These are phyloP conservation scores for Bovichtus variegatus DNA, from an alignment of 2,797 vertebrate genomes.

Conservation along the genomic window DNA sequence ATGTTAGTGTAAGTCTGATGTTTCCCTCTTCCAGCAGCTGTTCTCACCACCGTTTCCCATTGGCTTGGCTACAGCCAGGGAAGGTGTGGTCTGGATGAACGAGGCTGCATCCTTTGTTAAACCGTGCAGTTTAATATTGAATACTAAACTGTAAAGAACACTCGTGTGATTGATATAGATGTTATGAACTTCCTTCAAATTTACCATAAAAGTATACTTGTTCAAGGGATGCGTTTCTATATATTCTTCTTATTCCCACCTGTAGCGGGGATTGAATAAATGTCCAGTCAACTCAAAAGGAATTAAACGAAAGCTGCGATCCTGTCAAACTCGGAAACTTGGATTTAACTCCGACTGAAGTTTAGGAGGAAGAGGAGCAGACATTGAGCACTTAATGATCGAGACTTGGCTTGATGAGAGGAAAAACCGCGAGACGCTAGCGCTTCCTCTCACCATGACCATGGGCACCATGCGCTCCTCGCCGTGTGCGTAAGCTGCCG, in stretches of 20 bases:
- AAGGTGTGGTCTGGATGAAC: conserved; percentile 80
- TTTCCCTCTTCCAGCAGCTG: conserved; percentile 27
- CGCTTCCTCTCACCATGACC: conserved; percentile 12
- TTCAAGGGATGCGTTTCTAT: neutral
- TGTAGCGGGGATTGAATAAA: conserved; percentile 41
- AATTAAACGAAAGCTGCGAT: neutral
- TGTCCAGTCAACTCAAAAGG: conserved; percentile 1
- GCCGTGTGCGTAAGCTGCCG: conserved; percentile 54
- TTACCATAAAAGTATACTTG: neutral
- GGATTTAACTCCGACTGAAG: conserved; percentile 42
- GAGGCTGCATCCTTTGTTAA: conserved; percentile 50
- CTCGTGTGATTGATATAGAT: neutral
- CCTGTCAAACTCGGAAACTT: conserved; percentile 2
- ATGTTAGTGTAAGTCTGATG: neutral
- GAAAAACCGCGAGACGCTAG: conserved; percentile 35
- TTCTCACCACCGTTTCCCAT: conserved; percentile 50
- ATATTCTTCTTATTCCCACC: conserved; percentile 38
- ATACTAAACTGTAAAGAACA: conserved; percentile 21
- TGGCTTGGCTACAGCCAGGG: conserved; percentile 61
- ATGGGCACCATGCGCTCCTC: conserved; percentile 50
- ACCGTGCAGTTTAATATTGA: conserved; percentile 52
- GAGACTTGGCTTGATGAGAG: conserved; percentile 8
- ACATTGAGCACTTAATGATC: neutral
- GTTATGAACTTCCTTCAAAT: neutral
- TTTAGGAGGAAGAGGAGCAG: conserved; percentile 15